A percentile compares a stretch with the other conserved stretches of the same genome.
Evolutionary conservation across 1,140 invertebrate genomes (phyloP).

Genomic region (Dendrolimus punctatus): DNA sequence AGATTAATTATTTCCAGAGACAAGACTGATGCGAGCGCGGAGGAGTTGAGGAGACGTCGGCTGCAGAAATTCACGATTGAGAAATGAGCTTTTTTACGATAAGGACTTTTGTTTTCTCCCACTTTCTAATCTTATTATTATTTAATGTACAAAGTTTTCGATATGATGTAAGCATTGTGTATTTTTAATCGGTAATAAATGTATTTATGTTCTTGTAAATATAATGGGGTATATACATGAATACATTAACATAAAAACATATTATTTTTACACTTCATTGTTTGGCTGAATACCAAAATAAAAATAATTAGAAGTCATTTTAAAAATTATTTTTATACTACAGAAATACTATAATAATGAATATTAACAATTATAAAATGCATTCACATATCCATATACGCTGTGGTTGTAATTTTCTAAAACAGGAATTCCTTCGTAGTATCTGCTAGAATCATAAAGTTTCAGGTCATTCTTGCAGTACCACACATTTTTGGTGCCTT

Average conservation of each 20-base stretch:
- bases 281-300: slow-evolving; percentile 3
- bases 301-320: slow-evolving; percentile 7
- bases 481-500: slow-evolving; percentile 84
- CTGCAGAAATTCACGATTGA: slow-evolving; percentile 78
- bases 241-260: slow-evolving; percentile 58
- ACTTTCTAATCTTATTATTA: slow-evolving; percentile 45
- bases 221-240: slow-evolving; percentile 63
- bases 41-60: slow-evolving; percentile 79
- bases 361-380: slow-evolving; percentile 78
- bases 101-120: slow-evolving; percentile 26
- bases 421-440: slow-evolving; percentile 75
- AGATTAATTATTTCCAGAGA: slow-evolving; percentile 28
- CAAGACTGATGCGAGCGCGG: slow-evolving; percentile 47
- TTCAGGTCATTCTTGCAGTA: slow-evolving; percentile 78
- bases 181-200: slow-evolving; percentile 58
- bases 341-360: slow-evolving; percentile 11
- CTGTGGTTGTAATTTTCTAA: slow-evolving; percentile 83
- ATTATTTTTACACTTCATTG: slow-evolving; percentile 18
- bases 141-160: slow-evolving; percentile 65
- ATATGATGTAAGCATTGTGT: slow-evolving; percentile 58
- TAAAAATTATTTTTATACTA: slow-evolving; percentile 7
- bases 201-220: slow-evolving; percentile 71
- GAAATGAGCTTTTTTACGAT: slow-evolving; percentile 39
- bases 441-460: slow-evolving; percentile 79
- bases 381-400: slow-evolving; percentile 83